Conservation (phyloP, 2,113 vertebrate species). For the Oenanthe oenanthe region DNA sequence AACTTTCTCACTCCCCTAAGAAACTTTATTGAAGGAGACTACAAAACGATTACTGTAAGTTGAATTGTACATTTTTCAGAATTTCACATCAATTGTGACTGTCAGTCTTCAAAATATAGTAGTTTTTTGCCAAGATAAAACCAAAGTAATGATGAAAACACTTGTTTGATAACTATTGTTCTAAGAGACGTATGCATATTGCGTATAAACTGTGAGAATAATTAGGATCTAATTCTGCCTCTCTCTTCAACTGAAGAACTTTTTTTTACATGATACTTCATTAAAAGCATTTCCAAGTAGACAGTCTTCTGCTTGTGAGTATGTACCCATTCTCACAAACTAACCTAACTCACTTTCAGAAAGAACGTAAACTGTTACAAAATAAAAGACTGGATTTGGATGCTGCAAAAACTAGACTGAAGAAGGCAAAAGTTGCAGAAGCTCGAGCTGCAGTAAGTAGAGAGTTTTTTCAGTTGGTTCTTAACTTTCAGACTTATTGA, state of each 20-base stretch:
- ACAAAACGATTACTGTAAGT: conserved; percentile 98
- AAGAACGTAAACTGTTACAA: conserved; percentile 95
- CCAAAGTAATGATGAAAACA: background rate
- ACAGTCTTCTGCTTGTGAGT: background rate
- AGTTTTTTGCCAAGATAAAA: background rate
- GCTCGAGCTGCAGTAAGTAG: conserved; percentile 88
- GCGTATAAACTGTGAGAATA: background rate
- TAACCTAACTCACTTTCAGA: conserved; percentile 75
- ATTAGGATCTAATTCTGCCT: background rate
- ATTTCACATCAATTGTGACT: background rate
- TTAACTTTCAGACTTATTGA: background rate
- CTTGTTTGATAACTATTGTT: background rate
- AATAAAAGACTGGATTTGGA: conserved; percentile 97
- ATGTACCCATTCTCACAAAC: background rate
- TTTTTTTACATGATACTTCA: background rate
- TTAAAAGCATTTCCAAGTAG: background rate
- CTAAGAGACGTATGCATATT: background rate
- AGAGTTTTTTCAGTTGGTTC: background rate
- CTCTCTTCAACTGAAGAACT: background rate
- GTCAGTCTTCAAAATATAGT: background rate
- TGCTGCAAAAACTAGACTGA: conserved; percentile 94
- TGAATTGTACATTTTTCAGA: background rate
- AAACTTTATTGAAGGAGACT: conserved; percentile 98
- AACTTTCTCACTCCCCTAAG: conserved; percentile 97
- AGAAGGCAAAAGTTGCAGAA: conserved; percentile 93